A percentile compares a stretch with the other conserved stretches of the same genome.
Evolutionary conservation across 1,140 invertebrate species (phyloP).

Genomic region (Saccostrea cuccullata): DNA sequence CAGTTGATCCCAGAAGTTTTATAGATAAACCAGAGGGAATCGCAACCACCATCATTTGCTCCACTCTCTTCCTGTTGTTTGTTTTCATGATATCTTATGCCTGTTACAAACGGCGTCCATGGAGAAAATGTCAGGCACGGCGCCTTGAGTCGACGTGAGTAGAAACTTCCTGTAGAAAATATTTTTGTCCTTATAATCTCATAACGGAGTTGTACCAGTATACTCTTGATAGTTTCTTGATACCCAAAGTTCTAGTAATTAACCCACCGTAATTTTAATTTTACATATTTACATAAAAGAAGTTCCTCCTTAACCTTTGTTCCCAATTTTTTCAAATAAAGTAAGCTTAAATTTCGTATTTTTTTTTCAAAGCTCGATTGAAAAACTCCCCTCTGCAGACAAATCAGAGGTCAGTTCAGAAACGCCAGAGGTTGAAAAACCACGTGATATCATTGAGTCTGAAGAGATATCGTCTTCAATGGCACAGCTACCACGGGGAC

Average conservation of each 20-base stretch:
- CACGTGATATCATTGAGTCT: background rate
- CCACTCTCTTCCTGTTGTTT: background rate
- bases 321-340: too few species aligned
- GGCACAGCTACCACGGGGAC: background rate
- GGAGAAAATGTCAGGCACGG: background rate
- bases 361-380: background rate
- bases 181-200: too few species aligned
- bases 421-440: background rate
- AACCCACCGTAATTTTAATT: too few species aligned
- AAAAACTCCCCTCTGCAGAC: background rate
- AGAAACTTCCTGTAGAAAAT: background rate
- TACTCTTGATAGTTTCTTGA: too few species aligned
- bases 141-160: background rate
- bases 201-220: too few species aligned
- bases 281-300: too few species aligned
- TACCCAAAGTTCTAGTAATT: too few species aligned
- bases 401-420: background rate
- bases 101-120: slow-evolving; percentile 11
- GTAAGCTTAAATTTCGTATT: background rate
- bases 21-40: slow-evolving; percentile 30
- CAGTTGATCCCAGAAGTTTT: slow-evolving; percentile 31
- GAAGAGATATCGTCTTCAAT: background rate
- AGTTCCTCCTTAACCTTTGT: too few species aligned
- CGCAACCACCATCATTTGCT: background rate
- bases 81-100: background rate